Percentiles rank a stretch among this genome's conserved stretches.
These are phyloP conservation scores for Standfussiana lucernea DNA, from an alignment of 2,888 invertebrate species.

Conservation along the genomic window DNA sequence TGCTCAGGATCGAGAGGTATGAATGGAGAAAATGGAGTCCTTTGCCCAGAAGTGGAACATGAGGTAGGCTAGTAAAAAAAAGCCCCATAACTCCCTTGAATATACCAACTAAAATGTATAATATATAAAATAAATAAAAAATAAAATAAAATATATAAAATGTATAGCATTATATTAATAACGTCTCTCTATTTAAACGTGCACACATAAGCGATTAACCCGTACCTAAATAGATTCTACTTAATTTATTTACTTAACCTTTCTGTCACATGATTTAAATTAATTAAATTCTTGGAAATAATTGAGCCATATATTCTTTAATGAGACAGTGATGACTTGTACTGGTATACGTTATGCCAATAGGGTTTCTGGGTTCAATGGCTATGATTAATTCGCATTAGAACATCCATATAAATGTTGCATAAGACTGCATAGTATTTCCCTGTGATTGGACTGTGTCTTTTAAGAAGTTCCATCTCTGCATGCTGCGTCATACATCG, in stretches of 20 bases:
- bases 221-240: slow-evolving; percentile 12
- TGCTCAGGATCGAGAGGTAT: too few species aligned
- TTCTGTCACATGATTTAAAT: slow-evolving; percentile 30
- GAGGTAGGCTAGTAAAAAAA: too few species aligned
- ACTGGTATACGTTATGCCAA: background rate
- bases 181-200: background rate
- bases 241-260: slow-evolving; percentile 30
- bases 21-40: too few species aligned
- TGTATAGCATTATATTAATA: background rate
- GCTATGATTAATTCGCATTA: background rate
- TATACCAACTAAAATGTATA: too few species aligned
- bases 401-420: background rate
- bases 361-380: slow-evolving; percentile 1
- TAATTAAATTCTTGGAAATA: slow-evolving; percentile 30
- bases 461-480: background rate
- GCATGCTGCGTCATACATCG: background rate
- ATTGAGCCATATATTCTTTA: slow-evolving; percentile 18
- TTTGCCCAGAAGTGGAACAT: too few species aligned
- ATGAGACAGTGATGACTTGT: slow-evolving; percentile 1
- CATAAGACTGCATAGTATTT: slow-evolving; percentile 7
- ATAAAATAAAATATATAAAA: too few species aligned
- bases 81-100: too few species aligned
- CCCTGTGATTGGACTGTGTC: background rate
- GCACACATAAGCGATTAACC: background rate
- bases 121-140: too few species aligned